A percentile compares a stretch with the other conserved stretches of the same genome.
Evolutionary conservation across 2,888 invertebrate species (phyloP).

Genomic region (Mellilla xanthometata): DNA sequence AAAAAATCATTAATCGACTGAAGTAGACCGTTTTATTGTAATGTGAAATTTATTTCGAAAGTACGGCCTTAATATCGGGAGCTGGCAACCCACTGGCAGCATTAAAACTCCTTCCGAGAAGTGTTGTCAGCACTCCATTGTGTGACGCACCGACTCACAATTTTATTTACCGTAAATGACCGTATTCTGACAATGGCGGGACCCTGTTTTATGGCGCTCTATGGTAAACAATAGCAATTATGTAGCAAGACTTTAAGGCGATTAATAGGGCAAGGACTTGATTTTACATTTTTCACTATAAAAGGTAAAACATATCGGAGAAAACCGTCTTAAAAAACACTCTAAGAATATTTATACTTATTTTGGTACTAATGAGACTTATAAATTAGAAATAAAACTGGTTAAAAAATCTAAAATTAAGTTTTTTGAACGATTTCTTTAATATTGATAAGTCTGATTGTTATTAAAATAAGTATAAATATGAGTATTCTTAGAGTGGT

Average conservation of each 20-base stretch:
- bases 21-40: constrained; percentile 3
- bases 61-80: constrained; percentile 18
- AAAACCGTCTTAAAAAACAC: no score
- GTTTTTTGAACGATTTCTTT: no score
- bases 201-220: constrained; percentile 15
- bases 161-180: constrained; percentile 31
- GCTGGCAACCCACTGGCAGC: constrained; percentile 21
- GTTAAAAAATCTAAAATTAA: no score
- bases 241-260: constrained; percentile 1
- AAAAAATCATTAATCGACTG: not conserved
- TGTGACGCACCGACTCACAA: constrained; percentile 25
- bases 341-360: no score
- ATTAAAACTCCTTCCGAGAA: constrained; percentile 31
- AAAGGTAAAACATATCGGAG: no score
- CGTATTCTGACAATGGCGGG: constrained; percentile 22
- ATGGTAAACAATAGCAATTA: constrained; percentile 10
- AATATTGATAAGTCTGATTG: no score
- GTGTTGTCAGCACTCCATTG: constrained; percentile 20
- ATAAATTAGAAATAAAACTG: no score
- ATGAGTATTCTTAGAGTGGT: no score
- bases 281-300: no score
- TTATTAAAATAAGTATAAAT: no score
- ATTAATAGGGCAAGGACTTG: no score
- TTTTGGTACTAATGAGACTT: no score
- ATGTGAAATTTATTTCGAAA: constrained; percentile 17